Evolutionary conservation across 2,113 vertebrate genomes (phyloP), one percentile per base, ranked within the genome.

Genomic region (Prochilodus magdalenae): DNA sequence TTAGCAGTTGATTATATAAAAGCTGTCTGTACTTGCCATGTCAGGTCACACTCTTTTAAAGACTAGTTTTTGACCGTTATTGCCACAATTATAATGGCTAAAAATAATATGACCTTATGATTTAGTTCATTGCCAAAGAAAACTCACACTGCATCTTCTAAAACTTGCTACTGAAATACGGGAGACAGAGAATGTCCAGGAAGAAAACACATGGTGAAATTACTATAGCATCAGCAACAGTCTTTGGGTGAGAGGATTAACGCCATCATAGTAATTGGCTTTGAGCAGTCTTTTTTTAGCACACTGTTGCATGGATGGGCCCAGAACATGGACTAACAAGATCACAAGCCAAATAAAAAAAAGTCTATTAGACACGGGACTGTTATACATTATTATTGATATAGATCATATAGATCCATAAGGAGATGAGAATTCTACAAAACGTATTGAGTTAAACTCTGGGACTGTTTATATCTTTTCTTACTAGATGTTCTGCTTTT

Each of bases 211-310:
- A 24, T 18, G 33, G 36, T 47, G 73, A 16, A 59, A 24, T 47
- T 77, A 83, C 55, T 62, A 76, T 73, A 55, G 44, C 26, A 62
- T 20, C 59, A 65, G 59, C 53, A 36, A 49, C 29, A 16, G 76
- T 60, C 73, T 49, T 27, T 49, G n/a, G 22, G 36, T 82, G 62
- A 82, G 70, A 86, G 86, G 91, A 91, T 94, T 92, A 93, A 29
- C 44, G 81, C 81, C 83, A 84, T 77, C 44, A 62, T n/a, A 80
- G 33, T 93, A 92, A 93, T 93, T 93, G 92, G 91, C 90, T 93
- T 93, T 90, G 85, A 83, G 82, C 36, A 55, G 65, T 81, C 72
- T 55, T 77, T 84, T 84, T 93, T 89, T 90, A 92, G 90, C 82
- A 73, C 30, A 51, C 20, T 33, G 47, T 44, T 51, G 69, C 80